Conservation (phyloP, 2,888 invertebrate species). For the Thyatira batis region DNA sequence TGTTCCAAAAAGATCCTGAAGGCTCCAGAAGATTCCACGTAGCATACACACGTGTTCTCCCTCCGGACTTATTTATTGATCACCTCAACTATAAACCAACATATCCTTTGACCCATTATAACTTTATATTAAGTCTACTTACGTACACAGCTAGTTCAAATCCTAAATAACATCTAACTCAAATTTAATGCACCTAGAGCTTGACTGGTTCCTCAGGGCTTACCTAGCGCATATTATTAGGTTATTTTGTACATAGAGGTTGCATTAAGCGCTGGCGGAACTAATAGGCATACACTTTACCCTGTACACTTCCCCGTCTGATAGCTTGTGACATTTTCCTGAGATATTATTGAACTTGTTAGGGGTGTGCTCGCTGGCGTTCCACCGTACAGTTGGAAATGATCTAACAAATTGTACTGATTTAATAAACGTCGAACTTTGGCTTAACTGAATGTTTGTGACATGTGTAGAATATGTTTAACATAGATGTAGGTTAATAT, state of each 20-base stretch:
- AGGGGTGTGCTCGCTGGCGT: neutral
- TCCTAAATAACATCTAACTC: neutral
- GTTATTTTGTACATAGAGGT: constrained; percentile 22
- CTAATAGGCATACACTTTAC: neutral
- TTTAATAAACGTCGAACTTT: neutral
- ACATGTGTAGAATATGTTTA: no score
- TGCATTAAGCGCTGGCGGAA: constrained; percentile 26
- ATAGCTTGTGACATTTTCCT: constrained; percentile 1
- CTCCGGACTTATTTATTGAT: no score
- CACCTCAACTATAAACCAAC: neutral
- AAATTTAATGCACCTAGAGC: constrained; percentile 1
- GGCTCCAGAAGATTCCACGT: no score
- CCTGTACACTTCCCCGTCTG: neutral
- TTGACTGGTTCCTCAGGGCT: neutral
- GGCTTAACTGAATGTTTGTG: no score
- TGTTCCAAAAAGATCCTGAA: no score
- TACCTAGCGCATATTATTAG: constrained; percentile 4
- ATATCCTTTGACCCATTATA: neutral
- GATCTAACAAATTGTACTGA: neutral
- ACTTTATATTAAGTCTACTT: neutral
- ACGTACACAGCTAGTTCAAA: neutral
- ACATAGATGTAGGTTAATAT: no score
- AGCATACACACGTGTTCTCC: no score
- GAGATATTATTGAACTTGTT: neutral
- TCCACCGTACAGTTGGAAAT: neutral